Conservation (phyloP, 2,797 vertebrate species). For the Lophotriccus pileatus region DNA sequence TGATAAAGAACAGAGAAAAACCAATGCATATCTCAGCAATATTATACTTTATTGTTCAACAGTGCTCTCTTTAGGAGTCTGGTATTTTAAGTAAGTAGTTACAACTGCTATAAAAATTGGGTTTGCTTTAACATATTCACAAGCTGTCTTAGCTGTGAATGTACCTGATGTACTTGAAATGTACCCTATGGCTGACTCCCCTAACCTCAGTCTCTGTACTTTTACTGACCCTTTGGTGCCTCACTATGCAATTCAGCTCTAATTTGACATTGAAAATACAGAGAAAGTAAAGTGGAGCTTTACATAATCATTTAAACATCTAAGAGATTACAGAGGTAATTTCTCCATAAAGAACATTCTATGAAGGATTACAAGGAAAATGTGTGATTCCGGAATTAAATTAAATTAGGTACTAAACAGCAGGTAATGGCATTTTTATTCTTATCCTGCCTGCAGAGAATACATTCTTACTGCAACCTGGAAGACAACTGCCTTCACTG, state of each 20-base stretch:
- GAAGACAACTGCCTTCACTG: neutral
- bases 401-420: neutral
- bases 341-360: neutral
- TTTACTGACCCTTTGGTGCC: neutral
- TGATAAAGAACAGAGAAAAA: neutral
- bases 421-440: neutral
- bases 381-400: neutral
- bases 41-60: neutral
- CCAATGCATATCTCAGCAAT: neutral
- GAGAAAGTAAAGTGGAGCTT: neutral
- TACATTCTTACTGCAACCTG: neutral
- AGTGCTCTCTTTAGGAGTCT: neutral
- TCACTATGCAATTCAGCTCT: neutral
- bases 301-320: neutral
- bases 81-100: neutral
- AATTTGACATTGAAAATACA: neutral
- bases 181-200: neutral
- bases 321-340: neutral
- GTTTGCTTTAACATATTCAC: neutral
- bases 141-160: neutral
- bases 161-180: neutral
- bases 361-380: neutral
- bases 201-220: neutral
- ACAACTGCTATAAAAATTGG: neutral
- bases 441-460: neutral